These are phyloP conservation scores for Halesus radiatus DNA, from an alignment of 1,140 invertebrate species.

Conservation along the genomic window DNA sequence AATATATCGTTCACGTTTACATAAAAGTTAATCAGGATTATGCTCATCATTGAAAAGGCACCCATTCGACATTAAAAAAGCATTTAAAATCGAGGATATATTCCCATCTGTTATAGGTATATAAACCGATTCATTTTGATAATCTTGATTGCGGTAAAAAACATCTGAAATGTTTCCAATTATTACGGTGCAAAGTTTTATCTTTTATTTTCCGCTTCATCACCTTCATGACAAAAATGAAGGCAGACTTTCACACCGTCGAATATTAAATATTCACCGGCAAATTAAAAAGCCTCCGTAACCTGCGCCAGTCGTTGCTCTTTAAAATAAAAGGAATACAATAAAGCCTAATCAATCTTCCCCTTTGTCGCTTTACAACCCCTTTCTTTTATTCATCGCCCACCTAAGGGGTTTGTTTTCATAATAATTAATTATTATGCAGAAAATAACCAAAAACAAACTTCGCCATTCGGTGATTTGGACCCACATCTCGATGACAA, in stretches of 20 bases:
- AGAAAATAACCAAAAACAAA: conserved; percentile 42
- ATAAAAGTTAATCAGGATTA: too few species aligned
- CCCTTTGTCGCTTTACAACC: conserved; percentile 43
- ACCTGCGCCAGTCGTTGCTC: conserved; percentile 51
- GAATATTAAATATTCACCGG: conserved; percentile 52
- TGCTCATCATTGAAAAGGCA: too few species aligned
- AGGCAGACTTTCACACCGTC: not conserved
- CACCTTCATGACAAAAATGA: not conserved
- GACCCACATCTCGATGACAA: not conserved
- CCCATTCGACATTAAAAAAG: too few species aligned
- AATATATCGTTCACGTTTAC: too few species aligned
- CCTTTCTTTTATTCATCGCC: conserved; percentile 55
- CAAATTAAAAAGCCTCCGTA: conserved; percentile 52
- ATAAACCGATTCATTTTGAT: too few species aligned
- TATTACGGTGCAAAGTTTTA: not conserved
- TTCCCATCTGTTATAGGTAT: too few species aligned
- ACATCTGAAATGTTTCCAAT: too few species aligned
- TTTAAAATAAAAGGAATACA: conserved; percentile 56
- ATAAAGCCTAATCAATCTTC: conserved; percentile 58
- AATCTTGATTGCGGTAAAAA: too few species aligned
- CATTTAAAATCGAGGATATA: too few species aligned
- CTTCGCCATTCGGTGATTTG: not conserved
- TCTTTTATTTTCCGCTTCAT: not conserved
- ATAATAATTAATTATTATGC: conserved; percentile 53
- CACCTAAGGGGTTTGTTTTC: conserved; percentile 50